These are phyloP conservation scores for Parauchenoglanis ngamensis DNA, from an alignment of 2,797 vertebrate species.

Conservation along the genomic window DNA sequence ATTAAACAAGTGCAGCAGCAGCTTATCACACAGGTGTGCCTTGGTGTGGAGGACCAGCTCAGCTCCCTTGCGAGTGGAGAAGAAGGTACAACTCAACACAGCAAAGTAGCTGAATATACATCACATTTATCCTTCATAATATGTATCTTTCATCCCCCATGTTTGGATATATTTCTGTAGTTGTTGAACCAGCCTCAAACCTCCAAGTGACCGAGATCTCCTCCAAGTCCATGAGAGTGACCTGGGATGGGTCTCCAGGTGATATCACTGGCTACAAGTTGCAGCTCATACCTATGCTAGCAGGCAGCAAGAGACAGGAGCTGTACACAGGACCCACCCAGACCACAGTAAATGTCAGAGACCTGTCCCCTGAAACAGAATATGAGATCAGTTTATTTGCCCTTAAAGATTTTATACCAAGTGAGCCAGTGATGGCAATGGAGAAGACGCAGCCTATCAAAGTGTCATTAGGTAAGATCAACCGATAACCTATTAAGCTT, in stretches of 20 bases:
- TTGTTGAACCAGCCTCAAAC: constrained; percentile 88
- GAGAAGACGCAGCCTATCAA: constrained; percentile 94
- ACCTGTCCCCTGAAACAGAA: constrained; percentile 92
- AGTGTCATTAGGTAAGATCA: constrained; percentile 85
- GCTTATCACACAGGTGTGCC: constrained; percentile 92
- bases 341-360: constrained; percentile 86
- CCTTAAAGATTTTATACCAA: constrained; percentile 89
- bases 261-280: constrained; percentile 92
- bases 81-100: constrained; percentile 81
- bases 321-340: constrained; percentile 86
- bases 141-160: background rate
- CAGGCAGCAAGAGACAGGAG: constrained; percentile 87
- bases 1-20: constrained; percentile 90
- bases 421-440: constrained; percentile 85
- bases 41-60: constrained; percentile 92
- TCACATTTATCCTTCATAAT: background rate
- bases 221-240: constrained; percentile 92
- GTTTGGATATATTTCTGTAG: constrained; percentile 68
- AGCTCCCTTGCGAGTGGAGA: constrained; percentile 86
- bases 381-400: constrained; percentile 93
- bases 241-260: constrained; percentile 85
- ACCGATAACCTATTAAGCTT: background rate
- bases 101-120: background rate
- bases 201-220: constrained; percentile 88
- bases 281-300: constrained; percentile 86